These are phyloP conservation scores for Sigmodon hispidus DNA, from an alignment of 2,113 vertebrate genomes.

Conservation along the genomic window DNA sequence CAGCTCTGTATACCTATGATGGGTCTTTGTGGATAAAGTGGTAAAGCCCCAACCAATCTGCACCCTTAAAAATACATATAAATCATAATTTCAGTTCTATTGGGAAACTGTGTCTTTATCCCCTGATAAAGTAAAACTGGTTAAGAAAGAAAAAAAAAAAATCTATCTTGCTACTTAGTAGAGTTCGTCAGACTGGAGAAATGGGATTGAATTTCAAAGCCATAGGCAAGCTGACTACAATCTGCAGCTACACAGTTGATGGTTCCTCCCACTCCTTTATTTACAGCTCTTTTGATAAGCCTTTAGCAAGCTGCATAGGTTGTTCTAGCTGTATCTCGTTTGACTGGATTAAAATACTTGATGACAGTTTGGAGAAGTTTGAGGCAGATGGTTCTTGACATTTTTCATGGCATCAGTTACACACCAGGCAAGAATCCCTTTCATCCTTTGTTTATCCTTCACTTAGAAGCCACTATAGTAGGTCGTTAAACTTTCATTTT, in stretches of 20 bases:
- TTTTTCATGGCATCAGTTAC: conserved; percentile 94
- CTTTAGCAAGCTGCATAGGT: conserved; percentile 90
- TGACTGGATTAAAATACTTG: conserved; percentile 93
- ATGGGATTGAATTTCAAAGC: conserved; percentile 89
- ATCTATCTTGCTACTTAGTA: conserved; percentile 88
- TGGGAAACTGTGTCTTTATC: conserved; percentile 73
- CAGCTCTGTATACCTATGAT: not conserved
- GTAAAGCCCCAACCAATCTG: not conserved
- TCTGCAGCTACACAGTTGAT: conserved; percentile 87
- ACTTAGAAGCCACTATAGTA: conserved; percentile 87
- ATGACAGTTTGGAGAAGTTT: conserved; percentile 94
- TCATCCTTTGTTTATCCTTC: conserved; percentile 93
- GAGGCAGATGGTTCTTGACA: conserved; percentile 95
- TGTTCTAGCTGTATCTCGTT: conserved; percentile 92
- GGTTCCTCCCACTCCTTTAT: conserved; percentile 79
- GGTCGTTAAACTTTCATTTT: conserved; percentile 94
- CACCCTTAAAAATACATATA: conserved; percentile 23
- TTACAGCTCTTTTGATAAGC: conserved; percentile 91
- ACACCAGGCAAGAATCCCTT: conserved; percentile 92
- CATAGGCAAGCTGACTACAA: conserved; percentile 87
- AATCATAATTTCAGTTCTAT: conserved; percentile 59
- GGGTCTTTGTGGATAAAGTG: not conserved
- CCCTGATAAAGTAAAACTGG: conserved; percentile 85
- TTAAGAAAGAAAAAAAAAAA: conserved; percentile 86
- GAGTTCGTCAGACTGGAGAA: conserved; percentile 89